phyloP scores from a whole-genome alignment of 2,888 invertebrate species.

The Plagodis dolabraria region DNA sequence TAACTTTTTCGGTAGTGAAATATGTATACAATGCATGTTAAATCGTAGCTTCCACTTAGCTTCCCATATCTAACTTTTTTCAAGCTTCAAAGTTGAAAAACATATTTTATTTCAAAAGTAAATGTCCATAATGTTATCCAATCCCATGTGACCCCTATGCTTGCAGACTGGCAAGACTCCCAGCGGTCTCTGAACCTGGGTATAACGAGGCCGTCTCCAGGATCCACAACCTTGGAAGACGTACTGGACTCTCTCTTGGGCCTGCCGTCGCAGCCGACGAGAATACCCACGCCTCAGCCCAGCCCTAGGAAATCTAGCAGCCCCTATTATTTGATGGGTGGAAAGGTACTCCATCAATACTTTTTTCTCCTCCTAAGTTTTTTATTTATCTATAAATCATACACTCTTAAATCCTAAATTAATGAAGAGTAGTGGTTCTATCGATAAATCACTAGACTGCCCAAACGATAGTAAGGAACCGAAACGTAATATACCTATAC shows the following conservation, averaged over 20 bases:
- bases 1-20: conserved; percentile 6
- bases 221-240: conserved; percentile 96
- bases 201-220: conserved; percentile 88
- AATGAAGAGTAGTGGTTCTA: no score
- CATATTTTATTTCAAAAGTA: not conserved
- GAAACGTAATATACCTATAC: no score
- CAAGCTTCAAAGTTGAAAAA: conserved; percentile 1
- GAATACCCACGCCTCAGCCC: conserved; percentile 89
- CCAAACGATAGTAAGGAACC: no score
- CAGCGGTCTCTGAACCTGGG: conserved; percentile 80
- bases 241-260: conserved; percentile 96
- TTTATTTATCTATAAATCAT: no score
- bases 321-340: conserved; percentile 78
- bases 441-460: no score
- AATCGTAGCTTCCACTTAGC: conserved; percentile 6
- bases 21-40: conserved; percentile 13
- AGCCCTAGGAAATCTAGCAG: conserved; percentile 79
- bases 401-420: no score
- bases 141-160: conserved; percentile 41
- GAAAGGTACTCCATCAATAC: conserved; percentile 64
- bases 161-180: conserved; percentile 82
- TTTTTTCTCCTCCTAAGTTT: not conserved
- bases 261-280: conserved; percentile 89
- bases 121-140: conserved; percentile 17
- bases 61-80: not conserved